A percentile compares a stretch with the other conserved stretches of the same genome.
phyloP scores from a whole-genome alignment of 2,113 vertebrate genomes.

The Lamprologus speciosus region DNA sequence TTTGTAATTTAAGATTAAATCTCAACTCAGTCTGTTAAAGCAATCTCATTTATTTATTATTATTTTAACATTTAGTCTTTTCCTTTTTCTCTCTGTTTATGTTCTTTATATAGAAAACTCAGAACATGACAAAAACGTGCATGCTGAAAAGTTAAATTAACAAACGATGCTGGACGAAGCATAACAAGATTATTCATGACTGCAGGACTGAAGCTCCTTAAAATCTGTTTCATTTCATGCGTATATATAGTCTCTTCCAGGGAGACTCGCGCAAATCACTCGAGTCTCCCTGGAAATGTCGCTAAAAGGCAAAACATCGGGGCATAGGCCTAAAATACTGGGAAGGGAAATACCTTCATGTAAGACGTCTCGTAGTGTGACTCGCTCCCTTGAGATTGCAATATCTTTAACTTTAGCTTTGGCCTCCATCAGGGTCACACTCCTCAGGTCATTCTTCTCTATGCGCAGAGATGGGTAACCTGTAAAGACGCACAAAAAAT shows the following conservation, averaged over 20 bases:
- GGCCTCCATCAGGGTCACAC: slow-evolving; percentile 90
- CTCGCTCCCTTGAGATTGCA: slow-evolving; percentile 91
- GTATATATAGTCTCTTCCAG: background rate
- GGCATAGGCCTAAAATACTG: background rate
- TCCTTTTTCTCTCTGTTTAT: background rate
- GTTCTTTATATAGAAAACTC: background rate
- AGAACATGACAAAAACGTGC: background rate
- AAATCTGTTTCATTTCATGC: background rate
- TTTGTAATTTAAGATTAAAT: background rate
- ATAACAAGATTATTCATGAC: background rate
- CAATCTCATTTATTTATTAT: background rate
- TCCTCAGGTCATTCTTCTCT: slow-evolving; percentile 98
- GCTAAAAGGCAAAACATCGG: background rate
- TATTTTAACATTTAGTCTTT: background rate
- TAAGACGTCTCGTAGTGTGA: slow-evolving; percentile 90
- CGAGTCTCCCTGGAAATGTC: background rate
- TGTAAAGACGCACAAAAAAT: slow-evolving; percentile 69
- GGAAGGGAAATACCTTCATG: slow-evolving; percentile 81
- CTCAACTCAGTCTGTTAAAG: background rate
- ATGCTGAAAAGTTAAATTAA: background rate
- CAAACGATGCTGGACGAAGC: background rate
- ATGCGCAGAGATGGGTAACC: slow-evolving; percentile 94
- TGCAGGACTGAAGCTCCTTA: background rate
- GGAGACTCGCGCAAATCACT: background rate
- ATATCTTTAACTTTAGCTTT: slow-evolving; percentile 98